Evolutionary conservation across 2,113 vertebrate species (phyloP).

Genomic region (Halcyon malimbica): DNA sequence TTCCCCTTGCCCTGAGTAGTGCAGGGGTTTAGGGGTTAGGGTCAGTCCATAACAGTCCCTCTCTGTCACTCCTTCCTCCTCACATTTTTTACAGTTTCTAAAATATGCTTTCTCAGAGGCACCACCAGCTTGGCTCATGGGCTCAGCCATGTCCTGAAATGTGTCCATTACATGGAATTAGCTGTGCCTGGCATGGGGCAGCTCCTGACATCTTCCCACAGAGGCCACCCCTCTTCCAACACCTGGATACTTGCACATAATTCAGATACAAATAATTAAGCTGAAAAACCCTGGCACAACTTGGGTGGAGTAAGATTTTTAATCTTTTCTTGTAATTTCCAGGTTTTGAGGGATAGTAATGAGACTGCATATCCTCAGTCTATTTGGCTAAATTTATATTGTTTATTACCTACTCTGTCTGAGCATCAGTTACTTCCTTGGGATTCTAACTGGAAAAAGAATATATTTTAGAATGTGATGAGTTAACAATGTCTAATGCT

Average conservation of each 20-base stretch:
- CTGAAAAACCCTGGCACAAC: background rate
- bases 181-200: rapidly evolving
- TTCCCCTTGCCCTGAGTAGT: rapidly evolving
- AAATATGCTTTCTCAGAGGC: background rate
- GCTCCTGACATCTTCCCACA: background rate
- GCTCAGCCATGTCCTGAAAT: background rate
- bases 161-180: background rate
- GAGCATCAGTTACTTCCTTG: background rate
- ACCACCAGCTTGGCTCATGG: background rate
- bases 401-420: background rate
- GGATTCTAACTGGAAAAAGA: background rate
- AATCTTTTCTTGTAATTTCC: background rate
- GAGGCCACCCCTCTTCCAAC: background rate
- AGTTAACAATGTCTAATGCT: background rate
- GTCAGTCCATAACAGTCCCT: background rate
- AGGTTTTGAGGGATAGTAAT: background rate
- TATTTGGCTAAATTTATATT: background rate
- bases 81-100: background rate
- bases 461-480: background rate
- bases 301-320: background rate
- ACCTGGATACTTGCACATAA: background rate
- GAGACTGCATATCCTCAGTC: background rate
- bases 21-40: too few species aligned
- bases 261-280: background rate
- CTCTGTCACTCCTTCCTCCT: background rate